Base-by-base conservation (phyloP, 1,140 invertebrate species). In the Drosophila tsacasi region DNA sequence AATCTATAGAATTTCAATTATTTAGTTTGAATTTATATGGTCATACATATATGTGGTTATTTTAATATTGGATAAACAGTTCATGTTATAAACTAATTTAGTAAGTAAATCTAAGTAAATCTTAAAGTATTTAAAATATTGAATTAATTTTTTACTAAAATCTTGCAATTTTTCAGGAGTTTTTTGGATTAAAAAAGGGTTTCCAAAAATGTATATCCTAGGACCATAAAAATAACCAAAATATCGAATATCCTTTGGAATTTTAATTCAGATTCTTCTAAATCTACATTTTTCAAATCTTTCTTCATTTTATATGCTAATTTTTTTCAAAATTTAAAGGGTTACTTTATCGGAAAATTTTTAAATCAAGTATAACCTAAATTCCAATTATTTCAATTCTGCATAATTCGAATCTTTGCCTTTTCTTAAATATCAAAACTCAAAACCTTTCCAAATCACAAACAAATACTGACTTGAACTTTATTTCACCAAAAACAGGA, bases 31-130 rank as follows among this genome's bases (percentile, higher is more conserved):
- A 15, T 4, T 6, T 8, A 8, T 1, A 2, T n/a, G 6, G n/a
- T n/a, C n/a, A n/a, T n/a, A n/a, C n/a, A n/a, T n/a, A n/a, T 8
- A 8, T 1, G 1, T n/a, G 6, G 3, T 1, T 35, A 1, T 9
- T 21, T 1, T 27, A 27, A 27, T 5, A 10, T n/a, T 3, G n/a
- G n/a, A 47, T 47, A 8, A 6, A 6, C 13, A 37, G 5, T 37
- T 5, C 5, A 15, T 39, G 6, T 15, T 5, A 39, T 15, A 15
- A 17, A 5, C 1, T 15, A 15, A 6, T 39, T 37, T 39, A 0
- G 5, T 0, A 39, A 3, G 37, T 39, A 39, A 17, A 42, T 19
- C 32, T 5, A 35, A 12, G 32, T 0, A 1, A 35, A 1, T 13
- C n/a, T 35, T 35, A 35, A 13, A 13, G 12, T 13, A 35, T 13